Base-by-base conservation (phyloP, 2,888 invertebrate genomes). In the Xylota segnis region DNA sequence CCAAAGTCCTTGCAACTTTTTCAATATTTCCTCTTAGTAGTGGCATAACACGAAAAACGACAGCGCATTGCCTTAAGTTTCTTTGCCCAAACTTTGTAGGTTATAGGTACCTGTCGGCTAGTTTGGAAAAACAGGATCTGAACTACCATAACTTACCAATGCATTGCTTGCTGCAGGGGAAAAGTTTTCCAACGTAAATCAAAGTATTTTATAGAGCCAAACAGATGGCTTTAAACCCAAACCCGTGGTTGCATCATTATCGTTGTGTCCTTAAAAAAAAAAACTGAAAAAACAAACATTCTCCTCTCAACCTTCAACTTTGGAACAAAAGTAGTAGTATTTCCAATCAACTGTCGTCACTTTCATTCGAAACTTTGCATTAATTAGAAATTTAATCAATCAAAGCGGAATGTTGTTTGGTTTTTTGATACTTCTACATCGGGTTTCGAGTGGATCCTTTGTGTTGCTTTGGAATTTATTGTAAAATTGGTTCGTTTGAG, bases 331-430 rank as follows among this genome's bases (percentile, higher is more conserved):
- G 23, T 2, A 40, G 40, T n/a, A 43, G 14, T 45, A 45, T 54
- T 54, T 29, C 29, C 29, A 54, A 54, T 54, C 29, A 54, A 27
- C 29, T 7, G 2, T 14, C 18, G 12, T 27, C 27, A 27, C 23
- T 23, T 52, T n/a, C 9, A 54, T 32, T 56, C 16, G 32, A 56
- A 32, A 32, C 2, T 56, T 34, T 16, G 9, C 16, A 10, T 56
- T 34, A 34, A 56, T 56, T 32, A 32, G 14, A 9, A 56, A 56
- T 56, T 34, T 32, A 2, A 14, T 32, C 54, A 56, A 32, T 56
- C 34, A 56, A 14, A 37, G 18, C 10, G 16, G 27, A 52, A 23
- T 52, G 12, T 50, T 16, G 54, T 32, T 14, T n/a, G n/a, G 56
- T 29, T n/a, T 16, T 14, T 16, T 14, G 14, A 23, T 23, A 23